Base-by-base conservation (phyloP, 1,140 invertebrate genomes). In the Planococcus citri region DNA sequence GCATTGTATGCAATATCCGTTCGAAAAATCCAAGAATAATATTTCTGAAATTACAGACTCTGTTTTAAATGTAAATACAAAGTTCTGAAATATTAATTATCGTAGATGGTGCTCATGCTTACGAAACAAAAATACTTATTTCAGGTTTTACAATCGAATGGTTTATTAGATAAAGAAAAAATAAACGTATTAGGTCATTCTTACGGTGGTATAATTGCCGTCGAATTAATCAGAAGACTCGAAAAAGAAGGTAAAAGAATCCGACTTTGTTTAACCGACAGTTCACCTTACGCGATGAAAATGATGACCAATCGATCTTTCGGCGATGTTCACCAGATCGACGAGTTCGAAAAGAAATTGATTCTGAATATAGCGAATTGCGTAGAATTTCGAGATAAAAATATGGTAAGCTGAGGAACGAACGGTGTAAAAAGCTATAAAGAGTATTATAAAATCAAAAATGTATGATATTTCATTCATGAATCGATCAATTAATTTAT, bases 1-100 rank as follows among this genome's bases (percentile, higher is more conserved):
- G 10, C 25, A 25, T 17, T 64, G 60, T 64, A 24, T 64, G 20
- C 60, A 64, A 64, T 64, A 64, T 17, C 60, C 60, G 20, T 64
- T 64, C 24, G 60, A 64, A 64, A 27, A 27, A 64, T 64, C 60
- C 3, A 24, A 24, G 24, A 24, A 24, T 25, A 25, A 9, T 17
- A 64, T 27, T 24, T 1, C 9, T 22, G 60, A 64, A 4, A 64
- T 27, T 24, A 21, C 60, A 1, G 60, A 2, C 3, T 17, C 60
- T 25, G 10, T 64, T 9, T 1, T 22, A 10, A 2, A 24, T 4
- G 60, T 64, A 25, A 25, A 20, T 25, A 24, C n/a, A n/a, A n/a
- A n/a, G n/a, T n/a, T 24, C 25, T 17, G 22, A 24, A 25, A 24
- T 24, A 64, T 64, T 24, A 27, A 51, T 37, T 51, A 51, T 51